A percentile compares a stretch with the other conserved stretches of the same genome.
Evolutionary conservation across 2,797 vertebrate genomes (phyloP).

Genomic region (Lacerta bilineata): DNA sequence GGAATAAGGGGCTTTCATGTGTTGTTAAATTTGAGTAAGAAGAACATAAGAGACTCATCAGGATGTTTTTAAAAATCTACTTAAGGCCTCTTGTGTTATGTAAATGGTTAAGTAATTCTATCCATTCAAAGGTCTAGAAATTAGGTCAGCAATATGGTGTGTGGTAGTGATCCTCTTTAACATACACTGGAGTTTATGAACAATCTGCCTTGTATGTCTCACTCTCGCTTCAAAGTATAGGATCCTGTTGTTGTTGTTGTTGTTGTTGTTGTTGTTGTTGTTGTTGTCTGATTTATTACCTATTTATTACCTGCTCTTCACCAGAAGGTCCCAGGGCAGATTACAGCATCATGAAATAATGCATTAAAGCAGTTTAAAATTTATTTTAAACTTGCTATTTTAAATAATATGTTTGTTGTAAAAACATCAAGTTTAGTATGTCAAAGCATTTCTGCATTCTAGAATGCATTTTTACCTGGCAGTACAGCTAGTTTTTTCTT

Average conservation of each 20-base stretch:
- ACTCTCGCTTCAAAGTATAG: neutral
- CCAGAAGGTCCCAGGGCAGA: no score
- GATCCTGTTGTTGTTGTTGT: neutral
- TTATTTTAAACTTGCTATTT: constrained; percentile 2
- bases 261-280: no score
- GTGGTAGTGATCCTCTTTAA: constrained; percentile 11
- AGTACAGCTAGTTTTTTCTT: neutral
- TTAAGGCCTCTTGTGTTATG: constrained; percentile 46
- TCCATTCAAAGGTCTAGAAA: constrained; percentile 34
- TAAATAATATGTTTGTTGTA: neutral
- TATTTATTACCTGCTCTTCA: no score
- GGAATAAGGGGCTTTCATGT: neutral
- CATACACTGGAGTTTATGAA: neutral
- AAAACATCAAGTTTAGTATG: neutral
- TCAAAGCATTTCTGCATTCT: neutral
- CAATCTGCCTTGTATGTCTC: neutral
- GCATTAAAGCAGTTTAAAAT: no score
- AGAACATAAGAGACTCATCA: constrained; percentile 18
- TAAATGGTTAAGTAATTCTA: constrained; percentile 64
- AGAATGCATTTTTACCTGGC: neutral
- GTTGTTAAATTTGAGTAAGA: neutral
- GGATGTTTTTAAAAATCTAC: constrained; percentile 27
- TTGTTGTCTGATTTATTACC: no score
- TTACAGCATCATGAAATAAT: no score
- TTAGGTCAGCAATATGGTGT: neutral